Base-by-base conservation (phyloP, 2,888 invertebrate genomes). In the Leucozona laternaria region DNA sequence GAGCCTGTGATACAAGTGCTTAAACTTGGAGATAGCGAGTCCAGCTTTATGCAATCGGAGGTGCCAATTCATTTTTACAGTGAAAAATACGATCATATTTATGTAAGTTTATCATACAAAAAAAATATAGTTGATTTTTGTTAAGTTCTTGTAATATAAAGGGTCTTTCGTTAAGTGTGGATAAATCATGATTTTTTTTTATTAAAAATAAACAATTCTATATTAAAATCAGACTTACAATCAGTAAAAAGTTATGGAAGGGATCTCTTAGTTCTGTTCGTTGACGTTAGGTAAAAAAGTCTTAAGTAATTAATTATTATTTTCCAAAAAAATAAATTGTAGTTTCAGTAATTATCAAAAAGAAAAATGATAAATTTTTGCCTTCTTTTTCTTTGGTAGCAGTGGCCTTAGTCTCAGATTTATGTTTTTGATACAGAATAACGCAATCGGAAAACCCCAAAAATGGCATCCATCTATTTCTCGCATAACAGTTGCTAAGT, bases 51-150 rank as follows among this genome's bases (percentile, higher is more conserved):
- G 81, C 90, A 91, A 78, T 88, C 93, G 86, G 90, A 91, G 58
- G 90, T 88, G 40, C 97, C 98, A 2, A 94, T 98, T 75, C 93
- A 94, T 66, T 97, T 97, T 93, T 98, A 95, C 91, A 96, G 96
- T 89, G 95, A 95, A 88, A 93, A 93, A 86, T 97, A 96, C 92
- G 94, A 95, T 76, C 94, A 95, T 43, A 93, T 98, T 90, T 98
- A 94, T 93, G 98, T 98, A 93, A 97, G 98, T 97, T 62, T 11
- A 53, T n/a, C n/a, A n/a, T n/a, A n/a, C 15, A 11, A 43, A 37
- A 48, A 57, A 11, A 0, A 13, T n/a, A 10, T 15, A 8, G 1
- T 45, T n/a, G 0, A n/a, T 57, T 34, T 17, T 17, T 20, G 20
- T 37, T 7, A 2, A 17, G 10, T 57, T 31, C n/a, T 28, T n/a